Evolutionary conservation across 2,113 vertebrate species (phyloP), one percentile per base, ranked within the genome.

Genomic region (Callipepla californica): DNA sequence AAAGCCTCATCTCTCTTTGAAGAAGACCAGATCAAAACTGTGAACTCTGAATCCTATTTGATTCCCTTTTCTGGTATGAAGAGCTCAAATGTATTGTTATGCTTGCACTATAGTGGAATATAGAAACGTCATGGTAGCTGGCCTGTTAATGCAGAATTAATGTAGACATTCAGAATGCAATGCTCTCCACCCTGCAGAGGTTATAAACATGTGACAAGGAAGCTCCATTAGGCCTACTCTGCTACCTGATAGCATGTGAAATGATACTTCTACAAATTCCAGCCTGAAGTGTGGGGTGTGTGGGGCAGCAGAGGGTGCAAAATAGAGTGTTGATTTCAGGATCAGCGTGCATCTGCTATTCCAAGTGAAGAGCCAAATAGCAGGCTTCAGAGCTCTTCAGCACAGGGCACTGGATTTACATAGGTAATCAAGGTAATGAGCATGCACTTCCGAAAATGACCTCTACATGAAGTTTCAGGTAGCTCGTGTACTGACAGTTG

Each of bases 121-220:
- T 9, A 58, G 78, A 89, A 93, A 93, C 87, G 74, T 89, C 95
- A 87, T 80, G 48, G 62, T 89, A 85, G 66, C 74, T 82, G 80
- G 74, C 74, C 66, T 92, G 44, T 45, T 84, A 92, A 90, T 32
- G n/a, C n/a, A 79, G 66, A 63, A 89, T 85, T 96, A 93, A 94
- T 94, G 81, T 92, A 93, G 79, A 77, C 63, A 70, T 91, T 93
- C 63, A 85, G 72, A 67, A 68, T 77, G 50, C 89, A 50, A 74
- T 87, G 66, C 62, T 85, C 73, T 96, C 82, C 42, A 58, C 36
- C 78, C 84, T 76, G 78, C 44, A 92, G 89, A 89, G 85, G 72
- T 83, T 83, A 96, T 69, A 94, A 95, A 87, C 77, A 47, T 81
- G 90, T 55, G 19, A 66, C 91, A 93, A 90, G 94, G 94, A 92